Percentiles rank a stretch among this genome's conserved stretches.
phyloP scores from a whole-genome alignment of 2,888 invertebrate genomes.

The Mamestra brassicae region DNA sequence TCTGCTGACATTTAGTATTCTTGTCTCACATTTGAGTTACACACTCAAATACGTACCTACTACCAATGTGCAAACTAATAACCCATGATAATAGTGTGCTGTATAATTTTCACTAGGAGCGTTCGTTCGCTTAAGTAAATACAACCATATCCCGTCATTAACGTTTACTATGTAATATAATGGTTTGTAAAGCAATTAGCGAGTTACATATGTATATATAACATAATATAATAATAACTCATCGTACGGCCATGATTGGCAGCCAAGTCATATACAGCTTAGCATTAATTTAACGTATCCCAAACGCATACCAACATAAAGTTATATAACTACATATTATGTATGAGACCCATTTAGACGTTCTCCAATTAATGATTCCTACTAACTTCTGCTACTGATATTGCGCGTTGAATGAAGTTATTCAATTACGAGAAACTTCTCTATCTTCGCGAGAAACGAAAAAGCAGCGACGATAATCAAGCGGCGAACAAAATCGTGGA shows the following conservation, averaged over 20 bases:
- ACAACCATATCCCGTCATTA: too few species aligned
- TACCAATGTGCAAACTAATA: neutral
- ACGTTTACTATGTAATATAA: too few species aligned
- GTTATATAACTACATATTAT: constrained; percentile 12
- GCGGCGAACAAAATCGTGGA: constrained; percentile 45
- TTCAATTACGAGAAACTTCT: constrained; percentile 40
- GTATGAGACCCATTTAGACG: neutral
- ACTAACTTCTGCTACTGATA: constrained; percentile 30
- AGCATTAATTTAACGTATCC: neutral
- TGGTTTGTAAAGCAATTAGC: too few species aligned
- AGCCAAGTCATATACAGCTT: constrained; percentile 11
- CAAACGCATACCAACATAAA: constrained; percentile 7
- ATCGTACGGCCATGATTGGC: neutral
- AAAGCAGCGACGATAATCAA: constrained; percentile 38
- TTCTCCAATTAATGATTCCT: constrained; percentile 20
- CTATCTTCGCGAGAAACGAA: constrained; percentile 15
- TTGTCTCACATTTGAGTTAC: neutral
- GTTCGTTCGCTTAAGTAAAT: too few species aligned
- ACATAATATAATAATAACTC: neutral
- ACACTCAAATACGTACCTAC: neutral
- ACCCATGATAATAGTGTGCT: too few species aligned
- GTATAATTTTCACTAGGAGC: too few species aligned
- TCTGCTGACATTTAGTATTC: neutral
- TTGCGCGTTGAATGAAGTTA: constrained; percentile 37
- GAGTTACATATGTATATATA: too few species aligned